A percentile compares a stretch with the other conserved stretches of the same genome.
These are phyloP conservation scores for Vannuccia rotundouncinata DNA, from an alignment of 2,888 invertebrate genomes.

Conservation along the genomic window DNA sequence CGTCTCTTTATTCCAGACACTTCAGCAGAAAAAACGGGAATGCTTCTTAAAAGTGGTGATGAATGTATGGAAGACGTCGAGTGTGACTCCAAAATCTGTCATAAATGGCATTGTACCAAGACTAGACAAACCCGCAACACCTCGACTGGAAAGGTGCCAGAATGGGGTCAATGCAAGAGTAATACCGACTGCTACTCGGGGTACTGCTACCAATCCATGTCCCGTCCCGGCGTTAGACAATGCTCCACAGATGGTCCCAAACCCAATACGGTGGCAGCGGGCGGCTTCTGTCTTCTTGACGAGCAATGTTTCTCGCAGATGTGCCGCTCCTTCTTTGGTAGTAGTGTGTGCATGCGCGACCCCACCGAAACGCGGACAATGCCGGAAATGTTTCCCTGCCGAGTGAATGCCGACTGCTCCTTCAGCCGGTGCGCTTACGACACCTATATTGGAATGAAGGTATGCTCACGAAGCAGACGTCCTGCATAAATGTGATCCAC, in stretches of 20 bases:
- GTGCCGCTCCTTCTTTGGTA: not conserved
- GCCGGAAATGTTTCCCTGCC: conserved; percentile 5
- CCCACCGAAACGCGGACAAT: not conserved
- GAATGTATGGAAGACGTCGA: not conserved
- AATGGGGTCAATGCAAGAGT: not conserved
- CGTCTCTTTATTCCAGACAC: no score
- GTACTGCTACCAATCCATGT: not conserved
- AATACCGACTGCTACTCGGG: not conserved
- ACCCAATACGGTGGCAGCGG: not conserved
- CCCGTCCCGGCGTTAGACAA: not conserved
- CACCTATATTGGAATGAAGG: not conserved
- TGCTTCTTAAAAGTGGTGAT: not conserved
- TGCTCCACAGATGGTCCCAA: not conserved
- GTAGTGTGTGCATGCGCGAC: not conserved
- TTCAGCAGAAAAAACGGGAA: no score
- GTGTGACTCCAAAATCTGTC: not conserved
- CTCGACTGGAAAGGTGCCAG: not conserved
- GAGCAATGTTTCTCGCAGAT: not conserved
- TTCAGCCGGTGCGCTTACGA: not conserved
- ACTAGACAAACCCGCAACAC: no score
- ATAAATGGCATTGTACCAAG: not conserved
- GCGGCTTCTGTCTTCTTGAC: not conserved
- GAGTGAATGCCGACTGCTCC: not conserved
- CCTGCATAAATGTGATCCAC: not conserved
- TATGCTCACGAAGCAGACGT: not conserved